Percentiles rank a stretch among this genome's conserved stretches.
phyloP scores from a whole-genome alignment of 2,888 invertebrate species.

The Pristionchus maxplancki region DNA sequence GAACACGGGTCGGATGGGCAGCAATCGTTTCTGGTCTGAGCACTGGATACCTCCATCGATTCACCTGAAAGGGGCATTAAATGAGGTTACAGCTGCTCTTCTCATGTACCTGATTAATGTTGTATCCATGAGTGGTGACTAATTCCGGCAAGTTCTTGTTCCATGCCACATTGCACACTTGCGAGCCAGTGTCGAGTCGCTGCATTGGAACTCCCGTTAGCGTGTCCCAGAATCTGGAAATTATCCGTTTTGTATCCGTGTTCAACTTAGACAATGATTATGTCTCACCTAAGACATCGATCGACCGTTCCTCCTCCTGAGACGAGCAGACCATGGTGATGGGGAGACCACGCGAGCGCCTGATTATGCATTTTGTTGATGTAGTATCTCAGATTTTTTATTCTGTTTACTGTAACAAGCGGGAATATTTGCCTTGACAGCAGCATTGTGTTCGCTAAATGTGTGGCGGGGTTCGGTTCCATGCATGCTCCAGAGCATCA shows the following conservation, averaged over 20 bases:
- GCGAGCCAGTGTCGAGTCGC: conserved; percentile 96
- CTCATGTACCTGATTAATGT: conserved; percentile 80
- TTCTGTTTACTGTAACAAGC: too few relatives aligned
- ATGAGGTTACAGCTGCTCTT: background rate
- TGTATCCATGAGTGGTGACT: conserved; percentile 95
- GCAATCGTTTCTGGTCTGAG: conserved; percentile 96
- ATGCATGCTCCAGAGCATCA: conserved; percentile 93
- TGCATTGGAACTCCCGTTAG: conserved; percentile 98
- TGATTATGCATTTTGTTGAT: conserved; percentile 80
- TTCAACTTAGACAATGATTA: background rate
- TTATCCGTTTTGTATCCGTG: too few relatives aligned
- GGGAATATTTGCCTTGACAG: too few relatives aligned
- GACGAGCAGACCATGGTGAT: conserved; percentile 95
- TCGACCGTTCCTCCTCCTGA: conserved; percentile 99
- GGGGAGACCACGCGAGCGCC: conserved; percentile 98
- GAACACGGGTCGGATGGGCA: conserved; percentile 94
- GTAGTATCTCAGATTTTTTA: too few relatives aligned
- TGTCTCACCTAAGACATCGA: conserved; percentile 79
- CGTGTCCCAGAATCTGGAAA: conserved; percentile 92
- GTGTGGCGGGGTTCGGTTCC: conserved; percentile 86
- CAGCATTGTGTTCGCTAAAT: conserved; percentile 95
- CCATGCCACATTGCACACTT: conserved; percentile 98
- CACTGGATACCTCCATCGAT: conserved; percentile 98
- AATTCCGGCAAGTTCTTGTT: conserved; percentile 97
- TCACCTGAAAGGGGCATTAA: conserved; percentile 82